Conservation (phyloP, 2,797 vertebrate genomes). For the Sebastes oblongus region DNA sequence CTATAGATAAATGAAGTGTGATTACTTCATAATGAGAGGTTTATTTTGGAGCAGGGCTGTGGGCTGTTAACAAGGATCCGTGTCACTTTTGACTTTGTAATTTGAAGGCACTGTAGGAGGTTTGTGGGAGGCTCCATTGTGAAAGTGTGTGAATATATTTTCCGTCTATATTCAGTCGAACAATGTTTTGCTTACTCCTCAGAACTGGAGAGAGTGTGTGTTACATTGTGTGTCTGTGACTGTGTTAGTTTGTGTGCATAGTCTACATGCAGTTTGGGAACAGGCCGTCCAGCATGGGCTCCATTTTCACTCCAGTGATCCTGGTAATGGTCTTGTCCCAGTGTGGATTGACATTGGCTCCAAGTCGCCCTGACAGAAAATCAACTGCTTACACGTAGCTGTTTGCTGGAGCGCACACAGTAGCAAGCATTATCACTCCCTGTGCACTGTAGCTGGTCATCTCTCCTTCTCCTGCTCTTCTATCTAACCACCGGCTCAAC, state of each 20-base stretch:
- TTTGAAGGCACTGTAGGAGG: slow-evolving; percentile 45
- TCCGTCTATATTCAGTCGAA: not conserved
- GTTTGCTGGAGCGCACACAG: slow-evolving; percentile 65
- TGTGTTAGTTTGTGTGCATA: slow-evolving; percentile 7
- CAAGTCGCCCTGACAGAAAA: slow-evolving; percentile 79
- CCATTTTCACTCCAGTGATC: slow-evolving; percentile 73
- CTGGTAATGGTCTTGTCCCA: slow-evolving; percentile 70
- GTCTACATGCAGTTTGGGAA: slow-evolving; percentile 30
- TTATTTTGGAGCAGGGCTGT: slow-evolving; percentile 45
- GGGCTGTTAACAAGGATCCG: slow-evolving; percentile 45
- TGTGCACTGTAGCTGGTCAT: slow-evolving; percentile 8
- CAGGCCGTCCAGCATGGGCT: slow-evolving; percentile 39
- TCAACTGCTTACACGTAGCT: slow-evolving; percentile 73
- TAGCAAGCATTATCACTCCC: slow-evolving; percentile 38
- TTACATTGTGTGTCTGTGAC: not conserved
- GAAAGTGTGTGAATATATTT: slow-evolving; percentile 20
- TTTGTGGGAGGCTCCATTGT: slow-evolving; percentile 43
- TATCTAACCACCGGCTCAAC: not conserved
- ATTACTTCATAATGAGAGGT: slow-evolving; percentile 27
- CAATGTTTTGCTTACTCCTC: slow-evolving; percentile 6
- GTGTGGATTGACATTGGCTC: slow-evolving; percentile 64
- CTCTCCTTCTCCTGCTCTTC: slow-evolving; percentile 22
- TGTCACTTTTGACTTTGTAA: slow-evolving; percentile 50
- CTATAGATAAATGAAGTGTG: slow-evolving; percentile 11
- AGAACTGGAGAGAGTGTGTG: not conserved